Percentiles rank a stretch among this genome's conserved stretches.
These are phyloP conservation scores for Torymus auratus DNA, from an alignment of 2,888 invertebrate species.

Conservation along the genomic window DNA sequence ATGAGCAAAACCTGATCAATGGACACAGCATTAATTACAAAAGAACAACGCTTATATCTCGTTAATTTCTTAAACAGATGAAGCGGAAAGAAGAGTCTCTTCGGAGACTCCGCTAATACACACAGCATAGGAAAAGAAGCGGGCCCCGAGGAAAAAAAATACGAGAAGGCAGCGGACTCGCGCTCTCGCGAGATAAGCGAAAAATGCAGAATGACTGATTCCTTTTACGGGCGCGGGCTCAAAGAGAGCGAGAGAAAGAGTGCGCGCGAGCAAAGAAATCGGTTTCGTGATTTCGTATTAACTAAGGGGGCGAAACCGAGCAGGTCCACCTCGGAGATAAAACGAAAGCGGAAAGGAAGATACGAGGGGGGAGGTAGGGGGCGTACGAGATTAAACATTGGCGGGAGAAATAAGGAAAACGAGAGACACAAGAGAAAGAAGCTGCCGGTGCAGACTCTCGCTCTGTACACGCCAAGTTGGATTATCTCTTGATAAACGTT, in stretches of 20 bases:
- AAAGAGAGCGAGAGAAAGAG: background rate
- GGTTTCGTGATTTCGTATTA: constrained; percentile 53
- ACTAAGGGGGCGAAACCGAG: constrained; percentile 19
- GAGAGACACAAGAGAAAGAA: constrained; percentile 33
- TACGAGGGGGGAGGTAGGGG: background rate
- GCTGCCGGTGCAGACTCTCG: constrained; percentile 10
- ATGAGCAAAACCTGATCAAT: too few relatives aligned
- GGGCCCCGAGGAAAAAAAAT: background rate
- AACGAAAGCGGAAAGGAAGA: constrained; percentile 46
- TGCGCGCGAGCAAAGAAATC: constrained; percentile 28
- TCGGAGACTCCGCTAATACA: background rate
- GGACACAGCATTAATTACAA: too few relatives aligned
- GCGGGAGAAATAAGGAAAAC: constrained; percentile 33
- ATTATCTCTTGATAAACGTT: constrained; percentile 61
- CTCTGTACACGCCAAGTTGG: constrained; percentile 55
- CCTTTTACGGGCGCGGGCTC: constrained; percentile 7
- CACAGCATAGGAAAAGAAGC: background rate
- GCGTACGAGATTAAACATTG: constrained; percentile 46
- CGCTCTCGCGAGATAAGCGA: constrained; percentile 42
- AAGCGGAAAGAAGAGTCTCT: background rate
- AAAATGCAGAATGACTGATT: constrained; percentile 55
- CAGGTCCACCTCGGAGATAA: constrained; percentile 41
- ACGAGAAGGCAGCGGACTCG: background rate
- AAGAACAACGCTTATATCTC: background rate
- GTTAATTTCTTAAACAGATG: background rate